These are phyloP conservation scores for Polietes domitor DNA, from an alignment of 2,888 invertebrate genomes.

Conservation along the genomic window DNA sequence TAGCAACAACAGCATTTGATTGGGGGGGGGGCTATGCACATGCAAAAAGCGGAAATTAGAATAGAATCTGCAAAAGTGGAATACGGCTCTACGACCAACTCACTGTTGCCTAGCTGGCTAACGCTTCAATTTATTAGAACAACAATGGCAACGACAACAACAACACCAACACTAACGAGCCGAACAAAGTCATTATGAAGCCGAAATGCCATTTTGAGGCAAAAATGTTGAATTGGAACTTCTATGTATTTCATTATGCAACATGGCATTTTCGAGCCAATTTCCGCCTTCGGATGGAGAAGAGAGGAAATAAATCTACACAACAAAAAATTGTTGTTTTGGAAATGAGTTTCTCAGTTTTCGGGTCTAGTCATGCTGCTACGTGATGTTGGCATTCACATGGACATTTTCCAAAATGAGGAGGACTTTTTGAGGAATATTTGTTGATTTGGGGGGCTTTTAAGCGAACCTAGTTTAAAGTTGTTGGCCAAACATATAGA, in stretches of 20 bases:
- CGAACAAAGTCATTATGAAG: not conserved
- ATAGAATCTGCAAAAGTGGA: not conserved
- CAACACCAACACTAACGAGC: not conserved
- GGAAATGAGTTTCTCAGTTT: constrained; percentile 17
- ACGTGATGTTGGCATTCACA: not conserved
- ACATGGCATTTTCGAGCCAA: constrained; percentile 56
- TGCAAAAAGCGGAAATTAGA: constrained; percentile 17
- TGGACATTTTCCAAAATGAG: not conserved
- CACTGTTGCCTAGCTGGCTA: too few relatives aligned
- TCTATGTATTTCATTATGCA: constrained; percentile 32
- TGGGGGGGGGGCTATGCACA: not conserved
- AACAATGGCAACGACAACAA: too few relatives aligned
- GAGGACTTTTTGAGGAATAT: not conserved
- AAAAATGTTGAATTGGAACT: not conserved
- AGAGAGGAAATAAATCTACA: not conserved
- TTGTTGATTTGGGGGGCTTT: not conserved
- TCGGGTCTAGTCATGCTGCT: not conserved
- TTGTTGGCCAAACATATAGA: constrained; percentile 3
- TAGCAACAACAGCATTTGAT: not conserved
- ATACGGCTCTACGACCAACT: not conserved
- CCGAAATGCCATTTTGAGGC: not conserved
- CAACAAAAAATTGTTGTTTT: not conserved
- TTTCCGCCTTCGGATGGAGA: constrained; percentile 39
- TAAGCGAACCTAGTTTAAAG: not conserved
- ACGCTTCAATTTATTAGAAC: too few relatives aligned